These are phyloP conservation scores for Umimayanthus chanpuru DNA, from an alignment of 92 coral and sea anemone genomes.

Conservation along the genomic window DNA sequence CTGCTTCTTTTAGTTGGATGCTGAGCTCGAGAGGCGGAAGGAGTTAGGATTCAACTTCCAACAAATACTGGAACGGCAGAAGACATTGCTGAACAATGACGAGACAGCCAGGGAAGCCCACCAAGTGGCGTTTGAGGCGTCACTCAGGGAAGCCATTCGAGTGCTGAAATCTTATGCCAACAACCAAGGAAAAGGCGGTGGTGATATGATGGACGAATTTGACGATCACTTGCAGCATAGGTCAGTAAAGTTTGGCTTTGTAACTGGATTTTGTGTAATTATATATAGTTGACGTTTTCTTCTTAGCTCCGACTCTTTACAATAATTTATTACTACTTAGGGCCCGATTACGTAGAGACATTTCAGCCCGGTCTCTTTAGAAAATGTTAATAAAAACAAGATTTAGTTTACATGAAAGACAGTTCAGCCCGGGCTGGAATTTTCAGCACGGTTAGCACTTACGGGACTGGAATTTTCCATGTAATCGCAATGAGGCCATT, in stretches of 20 bases:
- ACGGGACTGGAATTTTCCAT: too few relatives aligned
- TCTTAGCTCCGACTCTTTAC: too few relatives aligned
- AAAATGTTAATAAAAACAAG: too few relatives aligned
- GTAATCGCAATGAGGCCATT: too few relatives aligned
- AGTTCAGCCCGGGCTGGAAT: too few relatives aligned
- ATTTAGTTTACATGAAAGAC: too few relatives aligned
- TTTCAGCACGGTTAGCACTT: too few relatives aligned
- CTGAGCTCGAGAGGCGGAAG: constrained; percentile 92
- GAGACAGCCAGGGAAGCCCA: constrained; percentile 95
- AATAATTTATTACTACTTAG: too few relatives aligned
- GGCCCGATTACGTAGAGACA: too few relatives aligned
- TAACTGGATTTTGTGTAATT: too few relatives aligned
- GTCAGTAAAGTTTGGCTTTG: constrained; percentile 35
- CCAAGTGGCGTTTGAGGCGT: constrained; percentile 87
- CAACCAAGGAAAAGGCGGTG: constrained; percentile 54
- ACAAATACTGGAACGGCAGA: constrained; percentile 86
- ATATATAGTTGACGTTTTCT: too few relatives aligned
- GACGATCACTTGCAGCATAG: constrained; percentile 86
- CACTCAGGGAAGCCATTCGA: constrained; percentile 87
- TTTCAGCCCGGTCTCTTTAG: too few relatives aligned
- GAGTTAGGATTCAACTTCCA: constrained; percentile 97
- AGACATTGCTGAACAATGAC: constrained; percentile 78
- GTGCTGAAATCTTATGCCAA: constrained; percentile 81
- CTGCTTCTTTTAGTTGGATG: constrained; percentile 69
- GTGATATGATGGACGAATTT: constrained; percentile 69